These are phyloP conservation scores for Graptemys geographica DNA, from an alignment of 2,797 vertebrate genomes.

Conservation along the genomic window DNA sequence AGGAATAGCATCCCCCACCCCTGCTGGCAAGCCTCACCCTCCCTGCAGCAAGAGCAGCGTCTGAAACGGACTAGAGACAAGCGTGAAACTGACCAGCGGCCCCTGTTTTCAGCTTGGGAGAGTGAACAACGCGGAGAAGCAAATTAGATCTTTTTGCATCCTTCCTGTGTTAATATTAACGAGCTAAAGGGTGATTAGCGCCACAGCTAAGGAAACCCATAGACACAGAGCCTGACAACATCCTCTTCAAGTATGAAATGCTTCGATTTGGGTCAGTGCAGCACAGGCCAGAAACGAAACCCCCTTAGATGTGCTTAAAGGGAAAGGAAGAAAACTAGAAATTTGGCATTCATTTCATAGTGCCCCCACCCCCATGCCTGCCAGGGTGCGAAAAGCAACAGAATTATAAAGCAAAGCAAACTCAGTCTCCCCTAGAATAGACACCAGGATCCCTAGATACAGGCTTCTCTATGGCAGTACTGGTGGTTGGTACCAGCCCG, in stretches of 20 bases:
- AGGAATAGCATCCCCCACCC: too few relatives aligned
- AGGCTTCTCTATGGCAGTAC: too few relatives aligned
- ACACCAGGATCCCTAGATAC: too few relatives aligned
- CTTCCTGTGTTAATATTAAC: not conserved
- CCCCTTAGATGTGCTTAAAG: not conserved
- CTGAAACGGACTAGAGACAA: not conserved
- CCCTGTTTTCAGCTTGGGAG: not conserved
- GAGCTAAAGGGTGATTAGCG: not conserved
- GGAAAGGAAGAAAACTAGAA: not conserved
- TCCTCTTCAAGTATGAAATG: not conserved
- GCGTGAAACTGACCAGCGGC: not conserved
- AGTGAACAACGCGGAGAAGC: fast-evolving
- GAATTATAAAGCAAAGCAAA: not conserved
- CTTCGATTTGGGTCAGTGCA: not conserved
- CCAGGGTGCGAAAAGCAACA: not conserved
- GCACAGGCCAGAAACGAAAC: not conserved
- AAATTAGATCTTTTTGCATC: not conserved
- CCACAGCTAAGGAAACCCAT: not conserved
- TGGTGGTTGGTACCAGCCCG: not conserved
- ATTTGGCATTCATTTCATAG: not conserved
- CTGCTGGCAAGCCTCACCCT: too few relatives aligned
- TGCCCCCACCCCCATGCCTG: too few relatives aligned
- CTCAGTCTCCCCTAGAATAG: too few relatives aligned
- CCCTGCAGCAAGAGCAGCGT: too few relatives aligned
- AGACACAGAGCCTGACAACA: not conserved